Conservation (phyloP, 2,113 vertebrate genomes). For the Camelus bactrianus region DNA sequence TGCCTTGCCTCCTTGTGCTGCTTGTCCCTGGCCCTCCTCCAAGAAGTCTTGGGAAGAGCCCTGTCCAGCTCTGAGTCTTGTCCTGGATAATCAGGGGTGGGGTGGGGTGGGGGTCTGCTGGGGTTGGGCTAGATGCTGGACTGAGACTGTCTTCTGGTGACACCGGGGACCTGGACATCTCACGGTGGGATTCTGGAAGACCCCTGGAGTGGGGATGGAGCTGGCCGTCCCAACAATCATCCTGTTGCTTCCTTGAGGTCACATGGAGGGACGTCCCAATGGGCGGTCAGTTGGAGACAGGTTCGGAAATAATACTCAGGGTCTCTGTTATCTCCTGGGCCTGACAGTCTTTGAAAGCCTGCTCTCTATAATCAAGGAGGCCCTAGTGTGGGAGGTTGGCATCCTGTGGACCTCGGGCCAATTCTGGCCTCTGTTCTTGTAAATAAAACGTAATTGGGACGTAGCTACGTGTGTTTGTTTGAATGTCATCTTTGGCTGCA, state of each 20-base stretch:
- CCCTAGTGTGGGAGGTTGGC: neutral
- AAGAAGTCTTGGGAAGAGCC: constrained; percentile 66
- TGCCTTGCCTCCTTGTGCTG: neutral
- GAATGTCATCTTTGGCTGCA: constrained; percentile 23
- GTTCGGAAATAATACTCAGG: neutral
- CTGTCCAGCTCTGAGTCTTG: constrained; percentile 76
- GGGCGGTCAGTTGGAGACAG: neutral
- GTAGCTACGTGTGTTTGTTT: neutral
- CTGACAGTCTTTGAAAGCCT: neutral
- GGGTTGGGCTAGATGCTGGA: neutral
- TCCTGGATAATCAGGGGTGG: constrained; percentile 64
- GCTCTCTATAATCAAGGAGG: neutral
- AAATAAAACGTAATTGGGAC: constrained; percentile 37
- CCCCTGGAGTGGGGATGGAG: neutral
- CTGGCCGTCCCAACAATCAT: neutral
- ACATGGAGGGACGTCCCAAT: rapidly evolving
- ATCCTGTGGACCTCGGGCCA: neutral
- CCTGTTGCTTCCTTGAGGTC: neutral
- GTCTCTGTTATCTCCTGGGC: neutral
- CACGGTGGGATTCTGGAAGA: neutral
- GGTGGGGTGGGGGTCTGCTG: neutral
- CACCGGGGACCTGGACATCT: neutral
- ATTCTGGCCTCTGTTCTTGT: constrained; percentile 15
- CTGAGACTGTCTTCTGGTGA: neutral
- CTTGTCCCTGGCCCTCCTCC: neutral